A percentile compares a stretch with the other conserved stretches of the same genome.
Evolutionary conservation across 2,888 invertebrate genomes (phyloP).

Genomic region (Lumbricus terrestris): DNA sequence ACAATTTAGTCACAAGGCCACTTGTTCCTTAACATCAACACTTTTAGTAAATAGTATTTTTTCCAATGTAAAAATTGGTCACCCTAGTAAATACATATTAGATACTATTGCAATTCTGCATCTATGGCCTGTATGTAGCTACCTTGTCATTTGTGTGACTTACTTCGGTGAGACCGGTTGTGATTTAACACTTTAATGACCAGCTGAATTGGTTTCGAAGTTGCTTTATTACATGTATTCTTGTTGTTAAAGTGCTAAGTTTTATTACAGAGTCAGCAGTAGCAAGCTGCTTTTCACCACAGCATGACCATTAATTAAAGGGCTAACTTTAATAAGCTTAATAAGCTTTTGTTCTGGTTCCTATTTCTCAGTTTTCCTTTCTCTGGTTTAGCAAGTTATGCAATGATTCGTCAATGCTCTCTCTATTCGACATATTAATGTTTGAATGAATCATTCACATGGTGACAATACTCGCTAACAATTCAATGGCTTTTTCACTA

Average conservation of each 20-base stretch:
- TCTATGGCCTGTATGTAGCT: neutral
- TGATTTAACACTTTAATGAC: neutral
- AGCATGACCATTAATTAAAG: too few relatives aligned
- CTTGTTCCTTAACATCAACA: too few relatives aligned
- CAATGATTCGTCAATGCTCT: neutral
- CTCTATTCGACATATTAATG: neutral
- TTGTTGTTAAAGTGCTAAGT: too few relatives aligned
- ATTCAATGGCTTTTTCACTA: neutral
- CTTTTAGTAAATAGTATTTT: too few relatives aligned
- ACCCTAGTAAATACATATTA: too few relatives aligned
- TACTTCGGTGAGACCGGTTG: neutral
- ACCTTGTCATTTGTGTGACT: too few relatives aligned
- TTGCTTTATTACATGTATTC: too few relatives aligned
- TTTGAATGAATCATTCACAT: neutral
- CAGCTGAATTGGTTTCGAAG: too few relatives aligned
- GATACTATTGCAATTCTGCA: neutral
- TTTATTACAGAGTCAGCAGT: too few relatives aligned
- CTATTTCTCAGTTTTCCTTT: neutral
- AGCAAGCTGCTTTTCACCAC: too few relatives aligned
- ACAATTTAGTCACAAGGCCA: too few relatives aligned
- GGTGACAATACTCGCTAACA: neutral
- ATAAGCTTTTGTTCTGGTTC: neutral
- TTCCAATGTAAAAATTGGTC: too few relatives aligned
- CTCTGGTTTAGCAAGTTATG: neutral
- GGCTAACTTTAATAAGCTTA: neutral